A percentile compares a stretch with the other conserved stretches of the same genome.
Evolutionary conservation across 2,888 invertebrate species (phyloP).

Genomic region (Embidobia sp.): DNA sequence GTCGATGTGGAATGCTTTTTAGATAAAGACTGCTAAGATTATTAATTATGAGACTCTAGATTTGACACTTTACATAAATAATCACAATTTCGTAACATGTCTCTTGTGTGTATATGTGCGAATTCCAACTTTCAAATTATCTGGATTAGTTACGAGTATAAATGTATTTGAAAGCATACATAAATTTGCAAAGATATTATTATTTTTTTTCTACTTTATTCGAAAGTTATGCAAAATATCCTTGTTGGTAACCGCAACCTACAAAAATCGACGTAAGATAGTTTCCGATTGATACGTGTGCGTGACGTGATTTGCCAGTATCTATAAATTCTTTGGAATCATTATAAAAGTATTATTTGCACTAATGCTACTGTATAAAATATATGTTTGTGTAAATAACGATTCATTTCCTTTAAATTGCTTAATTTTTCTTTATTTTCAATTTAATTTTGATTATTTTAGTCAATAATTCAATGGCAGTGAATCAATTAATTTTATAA

Average conservation of each 20-base stretch:
- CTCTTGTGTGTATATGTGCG: background rate
- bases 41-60: slow-evolving; percentile 15
- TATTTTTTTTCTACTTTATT: slow-evolving; percentile 31
- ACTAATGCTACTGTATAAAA: too few relatives aligned
- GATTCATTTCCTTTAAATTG: too few relatives aligned
- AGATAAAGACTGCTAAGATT: slow-evolving; percentile 9
- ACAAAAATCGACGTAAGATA: slow-evolving; percentile 20
- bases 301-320: background rate
- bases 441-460: too few relatives aligned
- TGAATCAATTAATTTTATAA: too few relatives aligned
- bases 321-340: slow-evolving; percentile 10
- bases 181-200: slow-evolving; percentile 44
- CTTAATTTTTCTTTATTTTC: too few relatives aligned
- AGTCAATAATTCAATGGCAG: too few relatives aligned
- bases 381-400: too few relatives aligned
- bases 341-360: too few relatives aligned
- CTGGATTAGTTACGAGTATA: slow-evolving; percentile 32
- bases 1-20: background rate
- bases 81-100: slow-evolving; percentile 24
- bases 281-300: slow-evolving; percentile 6
- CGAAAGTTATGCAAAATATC: slow-evolving; percentile 31
- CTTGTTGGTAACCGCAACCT: slow-evolving; percentile 24
- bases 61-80: slow-evolving; percentile 37
- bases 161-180: slow-evolving; percentile 18
- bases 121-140: slow-evolving; percentile 35